phyloP scores from a whole-genome alignment of 2,113 vertebrate species.

The Ardeotis arabs region DNA sequence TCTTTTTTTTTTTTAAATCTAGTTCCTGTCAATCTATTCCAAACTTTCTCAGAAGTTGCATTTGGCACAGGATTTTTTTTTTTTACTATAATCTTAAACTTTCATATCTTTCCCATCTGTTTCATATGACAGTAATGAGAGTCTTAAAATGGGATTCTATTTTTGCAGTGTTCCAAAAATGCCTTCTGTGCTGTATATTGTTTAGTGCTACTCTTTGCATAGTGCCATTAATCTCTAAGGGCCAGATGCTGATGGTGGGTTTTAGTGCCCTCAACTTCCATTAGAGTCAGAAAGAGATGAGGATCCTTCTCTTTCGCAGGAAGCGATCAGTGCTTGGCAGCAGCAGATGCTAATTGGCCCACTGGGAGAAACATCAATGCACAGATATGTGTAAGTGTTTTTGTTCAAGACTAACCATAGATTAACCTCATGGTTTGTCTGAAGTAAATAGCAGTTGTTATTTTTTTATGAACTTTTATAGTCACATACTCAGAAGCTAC shows the following conservation, averaged over 20 bases:
- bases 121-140: conserved; percentile 62
- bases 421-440: background rate
- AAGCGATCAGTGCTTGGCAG: background rate
- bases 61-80: background rate
- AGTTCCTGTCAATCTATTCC: conserved; percentile 29
- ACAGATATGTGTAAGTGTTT: background rate
- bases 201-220: conserved; percentile 41
- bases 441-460: background rate
- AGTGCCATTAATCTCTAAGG: conserved; percentile 4
- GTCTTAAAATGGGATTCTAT: conserved; percentile 55
- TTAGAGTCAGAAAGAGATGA: background rate
- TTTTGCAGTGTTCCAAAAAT: conserved; percentile 52
- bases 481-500: background rate
- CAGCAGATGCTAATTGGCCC: conserved; percentile 10
- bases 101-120: conserved; percentile 60
- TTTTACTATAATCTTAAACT: conserved; percentile 38
- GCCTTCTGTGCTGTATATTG: conserved; percentile 46
- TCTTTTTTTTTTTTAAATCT: background rate
- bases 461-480: background rate
- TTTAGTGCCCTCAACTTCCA: background rate
- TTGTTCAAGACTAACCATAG: background rate
- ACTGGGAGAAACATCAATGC: background rate
- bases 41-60: conserved; percentile 60
- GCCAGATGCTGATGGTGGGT: background rate
- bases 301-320: background rate